Conservation (phyloP, 2,888 invertebrate genomes). For the Cheilosia vernalis region DNA sequence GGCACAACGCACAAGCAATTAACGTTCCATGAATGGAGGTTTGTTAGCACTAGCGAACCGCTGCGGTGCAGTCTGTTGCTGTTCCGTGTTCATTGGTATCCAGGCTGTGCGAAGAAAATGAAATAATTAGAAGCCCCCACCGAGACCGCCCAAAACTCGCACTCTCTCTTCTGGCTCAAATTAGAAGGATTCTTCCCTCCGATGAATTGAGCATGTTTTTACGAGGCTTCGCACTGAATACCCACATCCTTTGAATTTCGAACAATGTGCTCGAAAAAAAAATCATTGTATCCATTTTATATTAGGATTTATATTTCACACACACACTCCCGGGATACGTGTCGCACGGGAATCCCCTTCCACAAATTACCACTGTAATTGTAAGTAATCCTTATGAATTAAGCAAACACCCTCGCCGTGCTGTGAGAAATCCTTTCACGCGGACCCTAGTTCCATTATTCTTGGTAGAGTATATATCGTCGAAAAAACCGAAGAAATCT, state of each 20-base stretch:
- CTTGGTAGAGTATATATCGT: slow-evolving; percentile 1
- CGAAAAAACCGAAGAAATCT: neutral
- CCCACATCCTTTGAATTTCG: slow-evolving; percentile 26
- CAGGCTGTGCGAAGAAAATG: slow-evolving; percentile 13
- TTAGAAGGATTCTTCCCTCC: slow-evolving; percentile 39
- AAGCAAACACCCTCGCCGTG: slow-evolving; percentile 26
- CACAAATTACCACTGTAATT: slow-evolving; percentile 48
- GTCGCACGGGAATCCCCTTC: slow-evolving; percentile 2
- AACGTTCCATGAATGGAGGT: slow-evolving; percentile 40
- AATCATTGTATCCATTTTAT: slow-evolving; percentile 47
- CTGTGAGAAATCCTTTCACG: slow-evolving; percentile 21
- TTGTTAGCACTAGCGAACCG: slow-evolving; percentile 26
- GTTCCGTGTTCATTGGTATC: neutral
- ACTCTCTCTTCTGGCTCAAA: slow-evolving; percentile 21
- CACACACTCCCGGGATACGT: slow-evolving; percentile 36
- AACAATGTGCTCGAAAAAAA: slow-evolving; percentile 44
- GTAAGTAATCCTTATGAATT: slow-evolving; percentile 59
- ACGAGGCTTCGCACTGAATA: slow-evolving; percentile 30
- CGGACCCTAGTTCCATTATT: slow-evolving; percentile 30
- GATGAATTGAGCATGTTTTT: slow-evolving; percentile 46
- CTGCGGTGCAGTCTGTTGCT: neutral
- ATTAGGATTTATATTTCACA: slow-evolving; percentile 54
- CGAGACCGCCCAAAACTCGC: neutral
- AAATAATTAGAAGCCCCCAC: slow-evolving; percentile 47
- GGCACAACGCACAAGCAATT: slow-evolving; percentile 60